These are phyloP conservation scores for Tachypleus tridentatus DNA, from an alignment of 1,140 invertebrate species.

Conservation along the genomic window DNA sequence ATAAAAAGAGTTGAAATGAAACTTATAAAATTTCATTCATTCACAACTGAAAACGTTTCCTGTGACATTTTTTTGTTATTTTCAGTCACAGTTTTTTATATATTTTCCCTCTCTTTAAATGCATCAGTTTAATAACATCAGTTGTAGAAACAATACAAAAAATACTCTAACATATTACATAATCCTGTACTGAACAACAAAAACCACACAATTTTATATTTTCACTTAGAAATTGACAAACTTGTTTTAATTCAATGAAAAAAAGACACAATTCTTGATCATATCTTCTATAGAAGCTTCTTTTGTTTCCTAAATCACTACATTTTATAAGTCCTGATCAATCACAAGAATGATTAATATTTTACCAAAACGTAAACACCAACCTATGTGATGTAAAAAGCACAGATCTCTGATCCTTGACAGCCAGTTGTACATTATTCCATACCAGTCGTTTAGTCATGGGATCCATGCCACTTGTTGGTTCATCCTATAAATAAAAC, in stretches of 20 bases:
- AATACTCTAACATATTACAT: no score
- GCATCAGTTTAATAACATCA: no score
- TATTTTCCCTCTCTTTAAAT: no score
- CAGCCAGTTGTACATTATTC: constrained; percentile 29
- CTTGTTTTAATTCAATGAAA: background rate
- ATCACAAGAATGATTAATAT: background rate
- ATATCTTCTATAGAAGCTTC: background rate
- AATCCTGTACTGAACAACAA: no score
- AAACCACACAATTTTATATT: background rate
- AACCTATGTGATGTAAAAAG: constrained; percentile 31
- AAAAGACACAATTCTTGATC: background rate
- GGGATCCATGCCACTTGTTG: constrained; percentile 41
- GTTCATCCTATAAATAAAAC: constrained; percentile 33
- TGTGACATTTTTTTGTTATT: no score
- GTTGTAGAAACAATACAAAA: no score
- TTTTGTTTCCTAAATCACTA: background rate
- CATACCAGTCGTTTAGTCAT: constrained; percentile 33
- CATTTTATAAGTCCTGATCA: background rate
- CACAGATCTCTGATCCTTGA: constrained; percentile 23
- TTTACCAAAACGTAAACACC: background rate
- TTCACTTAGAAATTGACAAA: background rate
- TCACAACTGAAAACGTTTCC: no score
- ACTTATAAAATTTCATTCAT: no score
- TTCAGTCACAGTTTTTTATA: no score
- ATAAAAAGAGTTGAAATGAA: no score